phyloP scores from a whole-genome alignment of 2,113 vertebrate species.

The human (Homo sapiens) region GRCh38 chr1:214966501-214967000 shows the following conservation, averaged over 20 bases:
- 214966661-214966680: not conserved
- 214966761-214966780: not conserved
- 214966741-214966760: not conserved
- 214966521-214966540: not conserved
- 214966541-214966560: not conserved
- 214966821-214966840: not conserved
- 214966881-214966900: not conserved
- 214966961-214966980: not conserved
- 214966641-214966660: not conserved
- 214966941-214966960: not conserved
- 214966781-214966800: not conserved
- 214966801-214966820: not conserved
- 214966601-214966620: not conserved
- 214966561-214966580: not conserved
- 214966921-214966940: not conserved
- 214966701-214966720: not conserved
- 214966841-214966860: not conserved
- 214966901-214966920: fast-evolving
- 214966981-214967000: not conserved
- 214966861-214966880: not conserved
- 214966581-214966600: not conserved
- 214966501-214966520: not conserved
- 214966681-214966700: not conserved
- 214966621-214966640: not conserved
- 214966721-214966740: not conserved